phyloP scores from a whole-genome alignment of 2,888 invertebrate genomes.

The Caenorhabditis wallacei region DNA sequence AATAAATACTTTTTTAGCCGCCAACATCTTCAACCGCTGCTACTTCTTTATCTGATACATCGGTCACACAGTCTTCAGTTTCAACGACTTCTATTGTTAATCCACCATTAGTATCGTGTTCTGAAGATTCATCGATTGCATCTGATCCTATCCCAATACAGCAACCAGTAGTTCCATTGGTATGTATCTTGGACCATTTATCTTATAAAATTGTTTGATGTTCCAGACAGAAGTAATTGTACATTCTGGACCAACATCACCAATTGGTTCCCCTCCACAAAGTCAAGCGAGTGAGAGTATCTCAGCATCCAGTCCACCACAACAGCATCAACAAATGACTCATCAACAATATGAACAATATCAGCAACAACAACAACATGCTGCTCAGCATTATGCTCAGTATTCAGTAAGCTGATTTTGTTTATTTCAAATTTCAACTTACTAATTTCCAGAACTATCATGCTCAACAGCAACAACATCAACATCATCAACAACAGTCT shows the following conservation, averaged over 20 bases:
- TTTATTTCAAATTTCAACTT: background rate
- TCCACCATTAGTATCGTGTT: background rate
- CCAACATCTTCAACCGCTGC: conserved; percentile 19
- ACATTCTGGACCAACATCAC: conserved; percentile 73
- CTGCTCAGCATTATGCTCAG: conserved; percentile 23
- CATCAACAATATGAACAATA: conserved; percentile 50
- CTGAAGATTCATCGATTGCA: conserved; percentile 24
- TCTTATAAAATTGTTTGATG: background rate
- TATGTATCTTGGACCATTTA: background rate
- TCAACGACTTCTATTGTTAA: background rate
- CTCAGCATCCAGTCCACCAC: conserved; percentile 16
- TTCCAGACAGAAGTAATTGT: conserved; percentile 72
- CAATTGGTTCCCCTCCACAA: conserved; percentile 55
- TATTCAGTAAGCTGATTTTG: conserved; percentile 9
- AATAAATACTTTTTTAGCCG: conserved; percentile 10
- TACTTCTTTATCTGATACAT: conserved; percentile 6
- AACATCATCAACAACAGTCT: conserved; percentile 5
- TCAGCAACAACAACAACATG: conserved; percentile 41
- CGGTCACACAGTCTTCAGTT: background rate
- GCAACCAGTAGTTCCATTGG: conserved; percentile 44
- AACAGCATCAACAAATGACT: conserved; percentile 31
- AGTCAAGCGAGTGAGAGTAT: background rate
- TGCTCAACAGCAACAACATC: conserved; percentile 29
- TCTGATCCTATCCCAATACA: conserved; percentile 42
- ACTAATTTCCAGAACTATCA: conserved; percentile 21